Evolutionary conservation across 2,888 invertebrate genomes (phyloP).

Genomic region (Drosophila rubida): DNA sequence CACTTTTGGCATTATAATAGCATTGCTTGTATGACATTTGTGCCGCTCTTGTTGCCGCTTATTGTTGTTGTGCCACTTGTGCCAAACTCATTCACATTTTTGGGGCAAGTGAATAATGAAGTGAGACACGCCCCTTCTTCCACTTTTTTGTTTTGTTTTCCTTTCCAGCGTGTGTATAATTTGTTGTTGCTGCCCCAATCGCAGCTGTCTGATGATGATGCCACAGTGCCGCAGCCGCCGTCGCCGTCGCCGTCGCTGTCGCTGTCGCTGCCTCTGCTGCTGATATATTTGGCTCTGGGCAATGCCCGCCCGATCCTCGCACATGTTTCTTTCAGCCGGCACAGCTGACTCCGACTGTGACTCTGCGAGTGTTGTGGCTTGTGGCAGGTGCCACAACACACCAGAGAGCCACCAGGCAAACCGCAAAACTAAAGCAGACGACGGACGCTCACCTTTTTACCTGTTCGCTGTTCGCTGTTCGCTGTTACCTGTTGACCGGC

Average conservation of each 20-base stretch:
- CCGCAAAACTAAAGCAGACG: slow-evolving; percentile 50
- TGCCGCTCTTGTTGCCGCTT: background rate
- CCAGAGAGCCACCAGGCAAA: slow-evolving; percentile 5
- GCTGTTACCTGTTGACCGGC: slow-evolving; percentile 58
- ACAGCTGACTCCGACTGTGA: slow-evolving; percentile 61
- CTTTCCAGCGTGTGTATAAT: background rate
- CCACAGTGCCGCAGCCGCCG: slow-evolving; percentile 8
- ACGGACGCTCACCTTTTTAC: slow-evolving; percentile 42
- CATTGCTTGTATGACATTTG: slow-evolving; percentile 11
- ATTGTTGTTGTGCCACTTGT: slow-evolving; percentile 2
- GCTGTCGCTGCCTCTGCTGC: slow-evolving; percentile 19
- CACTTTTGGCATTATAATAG: background rate
- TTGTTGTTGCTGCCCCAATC: slow-evolving; percentile 35
- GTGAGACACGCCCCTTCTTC: slow-evolving; percentile 49
- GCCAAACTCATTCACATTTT: slow-evolving; percentile 35
- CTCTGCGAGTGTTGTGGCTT: slow-evolving; percentile 16
- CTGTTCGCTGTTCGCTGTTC: slow-evolving; percentile 56
- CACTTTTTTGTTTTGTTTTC: slow-evolving; percentile 6
- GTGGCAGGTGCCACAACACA: slow-evolving; percentile 72
- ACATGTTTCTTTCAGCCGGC: slow-evolving; percentile 54
- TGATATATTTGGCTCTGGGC: slow-evolving; percentile 50
- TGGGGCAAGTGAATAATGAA: slow-evolving; percentile 54
- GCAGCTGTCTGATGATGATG: slow-evolving; percentile 45
- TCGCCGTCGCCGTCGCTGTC: too few relatives aligned
- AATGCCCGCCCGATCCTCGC: slow-evolving; percentile 50